Evolutionary conservation across 2,797 vertebrate genomes (phyloP), one percentile per base, ranked within the genome.

Genomic region (Epinephelus malabaricus): DNA sequence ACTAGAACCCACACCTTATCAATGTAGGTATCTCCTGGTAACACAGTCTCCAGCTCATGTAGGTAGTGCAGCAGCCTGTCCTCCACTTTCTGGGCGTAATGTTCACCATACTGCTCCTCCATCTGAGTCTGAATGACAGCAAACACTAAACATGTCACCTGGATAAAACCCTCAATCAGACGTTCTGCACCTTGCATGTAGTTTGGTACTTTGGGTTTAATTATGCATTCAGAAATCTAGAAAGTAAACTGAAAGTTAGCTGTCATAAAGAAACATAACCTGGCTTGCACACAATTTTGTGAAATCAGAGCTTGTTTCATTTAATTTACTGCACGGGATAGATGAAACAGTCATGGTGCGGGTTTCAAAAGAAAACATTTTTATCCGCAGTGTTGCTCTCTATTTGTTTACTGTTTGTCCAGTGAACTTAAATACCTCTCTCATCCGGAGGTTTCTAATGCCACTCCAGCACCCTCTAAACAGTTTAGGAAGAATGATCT

Each of bases 51-150:
- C 71, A 96, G 70, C 67, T 83, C 1, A 0, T 77, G 86, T 0
- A 96, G 91, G 53, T 95, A 96, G 43, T 90, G 81, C 46, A 91
- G 81, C 63, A 95, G 81, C 50, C 95, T 71, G n/a, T 96, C 94
- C 61, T 95, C 94, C 2, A 95, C 85, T 69, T 90, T 95, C 76
- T 92, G 90, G 18, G 86, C 91, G 27, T 96, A 96, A 3, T 3
- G 74, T 75, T 94, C 93, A 2, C 95, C 95, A 5, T 95, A 96
- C 63, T 93, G 88, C 54, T 89, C 47, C 76, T 94, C 93, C 93
- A 96, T 67, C 47, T 87, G 73, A 62, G 88, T 84, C 95, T 96
- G 84, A 45, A 76, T 88, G 40, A 84, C 59, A 83, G 1, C 6
- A 23, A 23, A 6, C 23, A 77, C 5, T 19, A 4, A 53, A 65